Evolutionary conservation across 1,140 invertebrate species (phyloP), one percentile per base, ranked within the genome.

Genomic region (Aricia agestis): DNA sequence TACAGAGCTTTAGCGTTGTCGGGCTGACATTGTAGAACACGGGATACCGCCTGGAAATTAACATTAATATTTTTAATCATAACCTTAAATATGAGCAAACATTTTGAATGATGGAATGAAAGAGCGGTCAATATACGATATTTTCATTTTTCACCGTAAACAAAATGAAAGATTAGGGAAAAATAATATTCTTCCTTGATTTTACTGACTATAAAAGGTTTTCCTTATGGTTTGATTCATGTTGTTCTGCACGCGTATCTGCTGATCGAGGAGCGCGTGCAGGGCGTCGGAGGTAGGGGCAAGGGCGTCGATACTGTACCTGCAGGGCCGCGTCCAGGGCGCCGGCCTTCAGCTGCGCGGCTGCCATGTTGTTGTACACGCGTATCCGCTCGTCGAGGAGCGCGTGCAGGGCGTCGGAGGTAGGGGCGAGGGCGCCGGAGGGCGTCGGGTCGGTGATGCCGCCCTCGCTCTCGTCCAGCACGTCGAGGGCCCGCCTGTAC

Each of bases 1-100:
- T 95, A 98, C 6, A 98, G 85, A 6, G 97, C 97, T 92, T 98
- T 98, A 0, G 97, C 94, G 92, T 98, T 98, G 72, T 95, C 91
- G 13, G 97, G 97, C 84, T 98, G 96, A 85, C 95, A 95, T 71
- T 93, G 92, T 9, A 98, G 85, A 0, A 98, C 97, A 85, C 94
- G 93, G 59, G 97, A 95, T 25, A 98, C 94, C 31, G 96, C 97
- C 81, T 91, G 76, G 0, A 74, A 77, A 19, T 2, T 17, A 52
- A 66, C 25, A n/a, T n/a, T 45, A 66, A 15, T 59, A 69, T 17
- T 15, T 42, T 61, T 59, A 57, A 7, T 25, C 7, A 36, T 7
- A 9, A 36, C 25, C 25, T 25, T 2, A 25, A 25, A 25, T 1
- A 25, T 25, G 3, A 25, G 25, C 25, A 25, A 25, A 25, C 25